Evolutionary conservation across 2,888 invertebrate species (phyloP).

Genomic region (Sesamia inferens): DNA sequence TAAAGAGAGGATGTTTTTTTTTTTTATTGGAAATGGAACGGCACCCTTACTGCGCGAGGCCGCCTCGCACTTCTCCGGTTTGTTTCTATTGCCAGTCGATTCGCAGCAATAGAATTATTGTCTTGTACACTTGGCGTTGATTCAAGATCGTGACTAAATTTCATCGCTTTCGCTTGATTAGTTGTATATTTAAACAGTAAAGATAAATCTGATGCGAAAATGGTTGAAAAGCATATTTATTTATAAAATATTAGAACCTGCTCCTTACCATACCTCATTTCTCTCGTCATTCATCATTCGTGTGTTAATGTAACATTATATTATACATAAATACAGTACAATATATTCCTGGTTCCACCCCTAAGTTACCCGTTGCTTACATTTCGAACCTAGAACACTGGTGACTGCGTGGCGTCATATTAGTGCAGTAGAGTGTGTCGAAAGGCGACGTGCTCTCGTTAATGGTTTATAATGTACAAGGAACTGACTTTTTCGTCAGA

Average conservation of each 20-base stretch:
- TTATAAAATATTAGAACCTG: background rate
- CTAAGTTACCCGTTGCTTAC: constrained; percentile 31
- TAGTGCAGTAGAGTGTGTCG: background rate
- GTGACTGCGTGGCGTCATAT: background rate
- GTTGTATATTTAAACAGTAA: background rate
- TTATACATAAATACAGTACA: no score
- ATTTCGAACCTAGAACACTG: background rate
- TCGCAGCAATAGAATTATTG: background rate
- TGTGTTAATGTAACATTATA: background rate
- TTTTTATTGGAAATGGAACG: no score
- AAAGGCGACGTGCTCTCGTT: background rate
- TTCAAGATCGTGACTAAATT: background rate
- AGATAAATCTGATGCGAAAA: background rate
- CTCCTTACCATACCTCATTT: background rate
- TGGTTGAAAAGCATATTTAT: background rate
- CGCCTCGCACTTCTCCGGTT: no score
- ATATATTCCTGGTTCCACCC: background rate
- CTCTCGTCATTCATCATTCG: background rate
- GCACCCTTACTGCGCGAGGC: no score
- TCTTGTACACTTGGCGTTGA: background rate
- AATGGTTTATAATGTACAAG: background rate
- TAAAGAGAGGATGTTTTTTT: no score
- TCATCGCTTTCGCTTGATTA: background rate
- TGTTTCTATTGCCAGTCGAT: background rate
- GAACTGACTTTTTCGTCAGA: background rate